Base-by-base conservation (phyloP, 2,888 invertebrate genomes). In the Tethea ocularis region DNA sequence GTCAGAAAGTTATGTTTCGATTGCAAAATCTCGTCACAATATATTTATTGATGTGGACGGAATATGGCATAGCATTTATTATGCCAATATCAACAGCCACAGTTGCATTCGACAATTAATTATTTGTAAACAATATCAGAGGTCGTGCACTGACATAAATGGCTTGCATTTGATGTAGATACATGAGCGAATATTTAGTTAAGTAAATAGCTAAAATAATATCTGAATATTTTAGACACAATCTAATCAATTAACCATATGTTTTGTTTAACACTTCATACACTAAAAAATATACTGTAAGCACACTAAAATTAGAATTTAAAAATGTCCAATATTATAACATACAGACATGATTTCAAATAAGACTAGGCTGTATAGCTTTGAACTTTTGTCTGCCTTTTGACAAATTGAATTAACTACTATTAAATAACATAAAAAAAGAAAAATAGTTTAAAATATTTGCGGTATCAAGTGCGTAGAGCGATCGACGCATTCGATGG, bases 31-130 rank as follows among this genome's bases (percentile, higher is more conserved):
- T 61, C 64, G 60, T 61, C 60, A 68, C 46, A 65, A 75, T 71
- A 68, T 82, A 83, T 87, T 82, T 83, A 82, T 81, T 82, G 78
- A 82, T 77, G 74, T 75, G 73, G 74, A 78, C 79, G 74, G 78
- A 83, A 85, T 87, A 86, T 85, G 82, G 79, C 73, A 78, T 82
- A 82, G 84, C 86, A 89, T 91, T 89, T 89, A 89, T 89, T 87
- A 89, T 82, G 81, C 78, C 86, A 88, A 83, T 90, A 89, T 87
- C 86, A 87, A 87, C 83, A 84, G 85, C 77, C 83, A 77, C 88
- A 89, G 88, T 90, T 90, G 89, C 87, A 87, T 84, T 86, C 81
- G 87, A 82, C 89, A 83, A 91, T 92, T 91, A 92, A 91, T 93
- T 92, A 92, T 91, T 91, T 87, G 93, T 87, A 91, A 91, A 92